Conservation (phyloP, 2,113 vertebrate species). For the Platanista minor region DNA sequence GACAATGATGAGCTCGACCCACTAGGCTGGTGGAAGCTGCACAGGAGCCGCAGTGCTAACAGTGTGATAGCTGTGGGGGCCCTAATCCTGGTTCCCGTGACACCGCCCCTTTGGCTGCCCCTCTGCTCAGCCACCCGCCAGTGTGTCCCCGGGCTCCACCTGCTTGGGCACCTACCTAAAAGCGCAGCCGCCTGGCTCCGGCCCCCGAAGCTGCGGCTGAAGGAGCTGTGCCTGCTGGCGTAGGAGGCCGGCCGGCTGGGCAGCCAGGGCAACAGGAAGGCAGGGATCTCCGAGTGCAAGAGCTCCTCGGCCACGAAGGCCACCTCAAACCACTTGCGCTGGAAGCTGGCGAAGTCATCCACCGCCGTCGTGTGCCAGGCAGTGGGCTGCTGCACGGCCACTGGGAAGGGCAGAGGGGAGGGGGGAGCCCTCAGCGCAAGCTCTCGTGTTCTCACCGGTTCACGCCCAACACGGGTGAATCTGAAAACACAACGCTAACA, state of each 20-base stretch:
- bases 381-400: slow-evolving; percentile 79
- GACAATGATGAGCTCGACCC: neutral
- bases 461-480: neutral
- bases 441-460: neutral
- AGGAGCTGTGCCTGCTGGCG: slow-evolving; percentile 99
- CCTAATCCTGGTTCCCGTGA: slow-evolving; percentile 58
- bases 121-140: slow-evolving; percentile 49
- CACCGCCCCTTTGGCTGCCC: slow-evolving; percentile 62
- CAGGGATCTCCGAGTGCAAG: slow-evolving; percentile 91
- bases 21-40: slow-evolving; percentile 48
- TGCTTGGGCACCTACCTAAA: slow-evolving; percentile 88
- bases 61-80: slow-evolving; percentile 22
- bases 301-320: slow-evolving; percentile 94
- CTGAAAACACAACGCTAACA: neutral
- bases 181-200: slow-evolving; percentile 98
- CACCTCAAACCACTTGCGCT: slow-evolving; percentile 99
- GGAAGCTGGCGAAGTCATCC: slow-evolving; percentile 95
- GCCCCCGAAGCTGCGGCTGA: slow-evolving; percentile 99
- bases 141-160: slow-evolving; percentile 60
- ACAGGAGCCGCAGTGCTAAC: neutral
- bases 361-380: slow-evolving; percentile 88
- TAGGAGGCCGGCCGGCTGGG: slow-evolving; percentile 98
- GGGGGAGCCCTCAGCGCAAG: neutral
- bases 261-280: slow-evolving; percentile 95
- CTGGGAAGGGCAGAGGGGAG: slow-evolving; percentile 61